Percentiles rank a stretch among this genome's conserved stretches.
phyloP scores from a whole-genome alignment of 2,797 vertebrate species.

The Coendou prehensilis region DNA sequence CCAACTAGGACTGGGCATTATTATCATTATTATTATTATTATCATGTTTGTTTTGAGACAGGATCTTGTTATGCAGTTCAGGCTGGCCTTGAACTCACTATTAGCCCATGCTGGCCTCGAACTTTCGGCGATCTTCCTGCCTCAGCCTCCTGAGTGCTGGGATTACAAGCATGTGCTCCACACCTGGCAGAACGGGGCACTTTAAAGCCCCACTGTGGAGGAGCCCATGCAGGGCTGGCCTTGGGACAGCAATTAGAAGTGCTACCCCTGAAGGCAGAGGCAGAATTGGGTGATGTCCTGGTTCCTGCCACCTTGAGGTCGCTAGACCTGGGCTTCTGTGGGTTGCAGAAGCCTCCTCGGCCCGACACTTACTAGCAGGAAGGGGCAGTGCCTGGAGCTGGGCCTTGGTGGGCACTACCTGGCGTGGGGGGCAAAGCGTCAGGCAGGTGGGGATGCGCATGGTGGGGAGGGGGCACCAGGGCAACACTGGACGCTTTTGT shows the following conservation, averaged over 20 bases:
- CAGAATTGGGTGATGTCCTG: background rate
- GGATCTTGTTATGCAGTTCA: background rate
- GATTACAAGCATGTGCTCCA: background rate
- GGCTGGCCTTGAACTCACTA: background rate
- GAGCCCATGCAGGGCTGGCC: background rate
- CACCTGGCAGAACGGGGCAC: background rate
- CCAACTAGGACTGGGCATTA: background rate
- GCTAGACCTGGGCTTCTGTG: background rate
- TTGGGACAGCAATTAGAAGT: background rate
- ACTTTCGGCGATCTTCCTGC: background rate
- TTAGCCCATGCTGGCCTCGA: background rate
- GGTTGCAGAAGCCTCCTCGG: background rate
- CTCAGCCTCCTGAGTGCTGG: background rate
- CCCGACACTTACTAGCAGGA: background rate
- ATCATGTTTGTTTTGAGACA: background rate
- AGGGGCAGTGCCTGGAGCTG: background rate
- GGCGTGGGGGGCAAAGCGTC: background rate
- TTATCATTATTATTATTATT: too few relatives aligned
- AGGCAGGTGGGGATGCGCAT: rapidly evolving
- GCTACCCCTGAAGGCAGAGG: background rate
- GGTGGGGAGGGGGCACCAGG: background rate
- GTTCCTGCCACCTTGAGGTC: background rate
- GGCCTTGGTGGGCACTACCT: background rate
- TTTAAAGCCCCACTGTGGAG: background rate
- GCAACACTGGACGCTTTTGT: constrained; percentile 4